phyloP scores from a whole-genome alignment of 2,113 vertebrate genomes.

The Genyomyrus donnyi region DNA sequence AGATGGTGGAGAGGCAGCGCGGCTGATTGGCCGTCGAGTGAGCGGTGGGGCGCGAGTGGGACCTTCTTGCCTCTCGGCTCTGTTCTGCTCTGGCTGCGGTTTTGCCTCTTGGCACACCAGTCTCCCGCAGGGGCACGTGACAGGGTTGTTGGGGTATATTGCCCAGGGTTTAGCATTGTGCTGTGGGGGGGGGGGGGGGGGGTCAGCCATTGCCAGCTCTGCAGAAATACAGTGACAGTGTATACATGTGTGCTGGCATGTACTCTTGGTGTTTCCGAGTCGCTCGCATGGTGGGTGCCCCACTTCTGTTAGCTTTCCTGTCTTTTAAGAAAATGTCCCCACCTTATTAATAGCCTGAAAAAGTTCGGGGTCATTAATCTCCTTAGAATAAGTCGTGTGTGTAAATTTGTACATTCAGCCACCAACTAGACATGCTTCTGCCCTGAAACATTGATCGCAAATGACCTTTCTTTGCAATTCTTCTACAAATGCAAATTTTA shows the following conservation, averaged over 20 bases:
- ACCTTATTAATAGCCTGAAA: neutral
- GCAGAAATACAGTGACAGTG: neutral
- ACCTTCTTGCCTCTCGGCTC: neutral
- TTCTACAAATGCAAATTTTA: neutral
- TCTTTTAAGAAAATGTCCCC: neutral
- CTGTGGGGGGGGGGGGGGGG: neutral
- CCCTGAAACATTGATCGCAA: neutral
- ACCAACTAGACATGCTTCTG: neutral
- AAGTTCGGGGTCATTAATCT: neutral
- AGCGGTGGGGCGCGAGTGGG: neutral
- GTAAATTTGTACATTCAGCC: neutral
- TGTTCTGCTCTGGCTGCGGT: neutral
- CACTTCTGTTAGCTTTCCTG: neutral
- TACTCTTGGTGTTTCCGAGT: neutral
- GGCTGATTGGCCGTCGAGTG: neutral
- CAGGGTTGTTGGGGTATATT: constrained; percentile 2
- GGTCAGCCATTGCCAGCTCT: neutral
- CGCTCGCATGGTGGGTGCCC: neutral
- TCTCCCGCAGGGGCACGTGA: neutral
- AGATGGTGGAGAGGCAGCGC: neutral
- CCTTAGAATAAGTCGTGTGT: neutral
- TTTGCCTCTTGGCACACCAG: neutral
- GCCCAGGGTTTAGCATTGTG: neutral
- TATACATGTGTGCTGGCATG: neutral
- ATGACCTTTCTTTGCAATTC: neutral